Evolutionary conservation across 2,888 invertebrate species (phyloP).

Genomic region (Tetragnatha montana): DNA sequence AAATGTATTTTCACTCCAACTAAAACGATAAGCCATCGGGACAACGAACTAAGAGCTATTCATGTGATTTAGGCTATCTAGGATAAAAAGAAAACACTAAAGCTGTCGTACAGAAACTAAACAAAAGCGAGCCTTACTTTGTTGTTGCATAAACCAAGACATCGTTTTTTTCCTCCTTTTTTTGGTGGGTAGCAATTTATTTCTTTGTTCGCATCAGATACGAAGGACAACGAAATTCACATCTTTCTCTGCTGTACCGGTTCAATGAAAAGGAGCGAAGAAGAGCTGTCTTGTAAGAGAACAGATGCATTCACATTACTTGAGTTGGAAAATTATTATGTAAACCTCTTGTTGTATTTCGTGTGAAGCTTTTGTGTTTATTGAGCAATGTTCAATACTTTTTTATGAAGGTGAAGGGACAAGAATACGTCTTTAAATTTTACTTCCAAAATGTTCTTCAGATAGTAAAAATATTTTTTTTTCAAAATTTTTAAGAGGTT

Average conservation of each 20-base stretch:
- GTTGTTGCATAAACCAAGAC: neutral
- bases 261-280: neutral
- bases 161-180: neutral
- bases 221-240: neutral
- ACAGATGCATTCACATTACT: neutral
- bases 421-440: no score
- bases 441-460: no score
- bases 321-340: neutral
- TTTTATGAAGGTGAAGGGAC: no score
- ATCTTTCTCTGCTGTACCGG: neutral
- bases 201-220: conserved; percentile 9
- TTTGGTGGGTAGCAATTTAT: neutral
- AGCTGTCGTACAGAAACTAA: neutral
- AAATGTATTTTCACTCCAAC: neutral
- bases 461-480: no score
- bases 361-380: no score
- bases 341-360: neutral
- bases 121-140: neutral
- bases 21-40: neutral
- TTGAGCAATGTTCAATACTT: no score
- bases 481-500: no score
- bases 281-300: neutral
- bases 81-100: conserved; percentile 13
- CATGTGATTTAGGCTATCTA: neutral
- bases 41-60: conserved; percentile 17